Evolutionary conservation across 2,113 vertebrate genomes (phyloP).

Genomic region (Uria lomvia): DNA sequence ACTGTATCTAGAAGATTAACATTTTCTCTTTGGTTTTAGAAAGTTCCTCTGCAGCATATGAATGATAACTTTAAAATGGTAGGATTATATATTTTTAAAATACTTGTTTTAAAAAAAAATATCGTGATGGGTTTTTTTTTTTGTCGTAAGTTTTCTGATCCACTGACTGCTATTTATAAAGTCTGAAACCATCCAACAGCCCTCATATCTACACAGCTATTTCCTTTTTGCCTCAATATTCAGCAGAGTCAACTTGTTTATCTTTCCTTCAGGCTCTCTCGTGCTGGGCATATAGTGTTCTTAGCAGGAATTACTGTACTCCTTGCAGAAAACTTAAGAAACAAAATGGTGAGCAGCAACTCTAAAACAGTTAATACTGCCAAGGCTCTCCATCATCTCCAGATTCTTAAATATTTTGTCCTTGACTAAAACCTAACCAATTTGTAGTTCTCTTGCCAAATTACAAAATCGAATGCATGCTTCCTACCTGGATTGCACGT

Average conservation of each 20-base stretch:
- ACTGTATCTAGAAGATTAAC: background rate
- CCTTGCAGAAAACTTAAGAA: background rate
- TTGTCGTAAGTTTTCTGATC: background rate
- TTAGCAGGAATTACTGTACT: background rate
- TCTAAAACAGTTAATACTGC: background rate
- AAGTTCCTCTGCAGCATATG: background rate
- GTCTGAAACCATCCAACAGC: background rate
- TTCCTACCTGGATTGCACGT: background rate
- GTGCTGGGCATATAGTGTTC: background rate
- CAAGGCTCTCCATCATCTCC: background rate
- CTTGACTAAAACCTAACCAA: background rate
- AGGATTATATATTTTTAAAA: background rate
- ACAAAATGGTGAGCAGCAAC: background rate
- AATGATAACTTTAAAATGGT: background rate
- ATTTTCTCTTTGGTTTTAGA: background rate
- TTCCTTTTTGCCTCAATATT: conserved; percentile 2
- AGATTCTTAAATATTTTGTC: background rate
- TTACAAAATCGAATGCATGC: background rate
- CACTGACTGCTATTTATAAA: background rate
- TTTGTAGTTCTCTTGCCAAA: background rate
- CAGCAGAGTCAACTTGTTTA: background rate
- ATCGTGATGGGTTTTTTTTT: accelerated
- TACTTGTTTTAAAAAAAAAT: background rate
- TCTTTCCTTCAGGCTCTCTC: background rate
- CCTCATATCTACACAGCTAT: background rate